phyloP scores from a whole-genome alignment of 2,797 vertebrate genomes.

The Lacerta agilis region DNA sequence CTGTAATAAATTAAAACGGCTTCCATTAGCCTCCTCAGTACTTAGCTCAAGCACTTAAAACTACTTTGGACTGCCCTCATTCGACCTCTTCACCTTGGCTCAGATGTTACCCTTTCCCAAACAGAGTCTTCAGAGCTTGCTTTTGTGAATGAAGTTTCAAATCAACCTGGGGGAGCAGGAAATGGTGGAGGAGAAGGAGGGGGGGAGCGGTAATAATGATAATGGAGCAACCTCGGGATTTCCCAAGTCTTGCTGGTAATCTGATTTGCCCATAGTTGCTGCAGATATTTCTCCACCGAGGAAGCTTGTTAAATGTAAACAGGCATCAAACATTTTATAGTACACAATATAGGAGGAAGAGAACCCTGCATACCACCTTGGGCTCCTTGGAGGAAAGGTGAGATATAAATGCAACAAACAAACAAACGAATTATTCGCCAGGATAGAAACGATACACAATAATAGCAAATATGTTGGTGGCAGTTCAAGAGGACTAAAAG shows the following conservation, averaged over 20 bases:
- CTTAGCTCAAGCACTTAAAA: constrained; percentile 75
- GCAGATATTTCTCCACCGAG: not conserved
- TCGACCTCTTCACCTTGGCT: constrained; percentile 72
- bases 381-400: too few species aligned
- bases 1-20: constrained; percentile 76
- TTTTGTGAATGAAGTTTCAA: constrained; percentile 54
- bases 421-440: not conserved
- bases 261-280: not conserved
- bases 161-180: constrained; percentile 22
- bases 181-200: not conserved
- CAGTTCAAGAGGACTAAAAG: not conserved
- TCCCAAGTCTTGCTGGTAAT: not conserved
- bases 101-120: constrained; percentile 66
- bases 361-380: too few species aligned
- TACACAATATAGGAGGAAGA: not conserved
- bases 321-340: not conserved
- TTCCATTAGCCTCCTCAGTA: constrained; percentile 69
- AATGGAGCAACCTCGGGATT: constrained; percentile 25
- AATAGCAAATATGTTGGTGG: not conserved
- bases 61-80: constrained; percentile 74
- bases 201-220: not conserved
- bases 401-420: too few species aligned
- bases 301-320: not conserved
- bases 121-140: constrained; percentile 38
- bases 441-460: not conserved